Evolutionary conservation across 2,797 vertebrate species (phyloP).

Genomic region (Schizopygopsis pylzovi): DNA sequence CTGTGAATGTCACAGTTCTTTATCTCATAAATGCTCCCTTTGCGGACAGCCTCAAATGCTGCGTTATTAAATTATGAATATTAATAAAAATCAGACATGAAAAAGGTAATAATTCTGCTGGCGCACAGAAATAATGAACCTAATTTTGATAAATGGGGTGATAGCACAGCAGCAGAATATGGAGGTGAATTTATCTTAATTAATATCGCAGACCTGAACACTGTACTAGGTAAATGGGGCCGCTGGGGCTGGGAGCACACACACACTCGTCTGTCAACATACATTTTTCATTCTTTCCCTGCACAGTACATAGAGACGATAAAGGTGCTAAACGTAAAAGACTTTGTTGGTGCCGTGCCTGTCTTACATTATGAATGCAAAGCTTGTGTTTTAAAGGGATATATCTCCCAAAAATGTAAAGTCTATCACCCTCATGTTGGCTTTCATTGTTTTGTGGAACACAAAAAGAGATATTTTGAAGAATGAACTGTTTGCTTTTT

Average conservation of each 20-base stretch:
- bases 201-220: conserved; percentile 91
- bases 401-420: neutral
- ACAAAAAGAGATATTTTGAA: neutral
- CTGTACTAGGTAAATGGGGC: conserved; percentile 84
- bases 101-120: conserved; percentile 92
- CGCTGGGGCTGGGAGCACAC: conserved; percentile 71
- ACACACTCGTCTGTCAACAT: conserved; percentile 56
- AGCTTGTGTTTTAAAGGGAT: conserved; percentile 12
- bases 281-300: conserved; percentile 56
- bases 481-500: neutral
- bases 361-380: conserved; percentile 8
- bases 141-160: conserved; percentile 95
- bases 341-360: neutral
- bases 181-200: conserved; percentile 98
- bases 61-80: conserved; percentile 99
- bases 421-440: neutral
- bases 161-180: conserved; percentile 86
- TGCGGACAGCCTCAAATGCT: conserved; percentile 88
- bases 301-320: conserved; percentile 42
- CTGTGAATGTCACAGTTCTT: conserved; percentile 55
- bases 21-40: conserved; percentile 67
- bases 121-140: conserved; percentile 93
- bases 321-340: conserved; percentile 34
- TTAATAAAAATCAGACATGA: conserved; percentile 75
- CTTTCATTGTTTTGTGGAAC: neutral